These are phyloP conservation scores for Pelobates cultripes DNA, from an alignment of 2,797 vertebrate species.

Conservation along the genomic window DNA sequence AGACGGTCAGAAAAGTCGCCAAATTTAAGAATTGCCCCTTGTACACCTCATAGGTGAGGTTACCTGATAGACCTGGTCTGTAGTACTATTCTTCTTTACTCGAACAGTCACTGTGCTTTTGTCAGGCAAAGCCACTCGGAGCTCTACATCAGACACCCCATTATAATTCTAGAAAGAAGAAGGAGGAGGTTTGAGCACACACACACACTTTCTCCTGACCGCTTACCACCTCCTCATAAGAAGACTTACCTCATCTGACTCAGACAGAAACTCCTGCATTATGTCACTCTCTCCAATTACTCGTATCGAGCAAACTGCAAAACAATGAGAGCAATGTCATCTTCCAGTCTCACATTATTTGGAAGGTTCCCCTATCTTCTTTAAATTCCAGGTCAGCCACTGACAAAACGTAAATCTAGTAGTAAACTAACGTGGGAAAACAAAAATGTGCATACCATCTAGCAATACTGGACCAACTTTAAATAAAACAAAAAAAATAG, in stretches of 20 bases:
- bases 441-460: too few species aligned
- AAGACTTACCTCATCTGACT: constrained; percentile 89
- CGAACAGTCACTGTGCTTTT: constrained; percentile 85
- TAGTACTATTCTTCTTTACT: constrained; percentile 95
- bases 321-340: background rate
- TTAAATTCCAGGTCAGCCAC: too few species aligned
- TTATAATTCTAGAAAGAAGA: constrained; percentile 84
- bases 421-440: too few species aligned
- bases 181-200: background rate
- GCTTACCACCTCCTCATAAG: background rate
- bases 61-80: constrained; percentile 98
- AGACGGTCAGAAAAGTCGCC: constrained; percentile 19
- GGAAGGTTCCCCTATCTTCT: too few species aligned
- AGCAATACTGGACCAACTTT: too few species aligned
- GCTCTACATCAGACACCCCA: constrained; percentile 91
- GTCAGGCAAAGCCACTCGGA: constrained; percentile 91
- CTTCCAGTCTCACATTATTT: too few species aligned
- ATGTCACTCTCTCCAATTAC: constrained; percentile 96
- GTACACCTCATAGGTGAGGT: constrained; percentile 6
- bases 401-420: too few species aligned
- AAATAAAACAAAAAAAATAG: too few species aligned
- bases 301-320: constrained; percentile 88
- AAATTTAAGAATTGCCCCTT: too few species aligned
- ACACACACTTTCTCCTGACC: background rate
- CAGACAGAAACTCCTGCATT: constrained; percentile 97